Percentiles rank a stretch among this genome's conserved stretches.
Evolutionary conservation across 2,113 vertebrate genomes (phyloP).

Genomic region (Oostethus manadensis): DNA sequence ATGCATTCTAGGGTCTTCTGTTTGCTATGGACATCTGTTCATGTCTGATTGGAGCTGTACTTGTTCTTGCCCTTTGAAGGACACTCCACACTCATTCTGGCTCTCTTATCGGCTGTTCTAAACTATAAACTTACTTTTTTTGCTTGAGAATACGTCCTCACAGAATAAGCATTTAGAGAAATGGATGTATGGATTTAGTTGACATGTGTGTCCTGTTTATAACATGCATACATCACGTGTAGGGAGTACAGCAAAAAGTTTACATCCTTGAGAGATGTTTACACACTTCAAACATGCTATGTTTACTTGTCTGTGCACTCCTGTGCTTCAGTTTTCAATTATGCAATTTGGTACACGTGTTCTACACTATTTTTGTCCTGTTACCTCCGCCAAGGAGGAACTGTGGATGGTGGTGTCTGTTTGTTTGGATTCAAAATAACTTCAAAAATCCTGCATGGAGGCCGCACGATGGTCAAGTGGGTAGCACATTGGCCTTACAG

Average conservation of each 20-base stretch:
- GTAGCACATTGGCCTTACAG: no score
- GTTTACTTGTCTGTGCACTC: background rate
- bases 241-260: background rate
- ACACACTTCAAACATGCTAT: background rate
- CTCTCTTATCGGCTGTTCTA: constrained; percentile 11
- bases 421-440: no score
- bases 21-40: constrained; percentile 17
- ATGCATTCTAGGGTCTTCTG: constrained; percentile 8
- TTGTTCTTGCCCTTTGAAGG: constrained; percentile 36
- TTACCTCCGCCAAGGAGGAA: no score
- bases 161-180: background rate
- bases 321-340: background rate
- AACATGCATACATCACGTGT: background rate
- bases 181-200: background rate
- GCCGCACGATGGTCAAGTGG: no score
- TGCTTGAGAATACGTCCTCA: background rate
- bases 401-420: no score
- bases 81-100: constrained; percentile 17
- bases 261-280: background rate
- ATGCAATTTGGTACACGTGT: background rate
- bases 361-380: background rate
- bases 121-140: background rate
- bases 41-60: constrained; percentile 26
- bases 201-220: background rate
- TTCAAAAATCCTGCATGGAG: no score